Base-by-base conservation (phyloP, 2,888 invertebrate species). In the Brenthis ino region DNA sequence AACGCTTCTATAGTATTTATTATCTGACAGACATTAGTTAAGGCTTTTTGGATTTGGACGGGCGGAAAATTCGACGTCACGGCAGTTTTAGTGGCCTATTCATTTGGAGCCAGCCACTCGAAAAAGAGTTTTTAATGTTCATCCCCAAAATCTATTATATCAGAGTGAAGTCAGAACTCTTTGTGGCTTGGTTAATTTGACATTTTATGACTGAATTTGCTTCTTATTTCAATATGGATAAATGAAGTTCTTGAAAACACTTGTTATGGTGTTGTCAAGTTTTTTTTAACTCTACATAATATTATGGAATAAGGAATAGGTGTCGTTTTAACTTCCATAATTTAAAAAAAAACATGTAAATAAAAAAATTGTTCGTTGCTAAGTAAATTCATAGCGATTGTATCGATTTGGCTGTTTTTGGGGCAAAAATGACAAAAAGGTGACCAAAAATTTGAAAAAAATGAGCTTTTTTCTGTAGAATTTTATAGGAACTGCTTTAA, bases 51-150 rank as follows among this genome's bases (percentile, higher is more conserved):
- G 65, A 73, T 66, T 70, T 68, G 64, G 74, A 74, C 74, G 73
- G 70, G 73, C 72, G 74, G 69, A 71, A 74, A 74, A 74, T 74
- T 73, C 67, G 69, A 73, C 74, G 73, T 74, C 74, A 73, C 68
- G 69, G 67, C 74, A 64, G 64, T 66, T 70, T 66, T 65, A 57
- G 67, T 65, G 65, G 70, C 72, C 70, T 68, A 70, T 72, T 75
- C 74, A 74, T 75, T 72, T 64, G 64, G 68, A 68, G 43, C 67
- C 75, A 74, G 57, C 70, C 71, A 69, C 58, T 68, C 69, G 75
- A 66, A 72, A 74, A 72, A 71, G 68, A 71, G 68, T 71, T 75
- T 75, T 74, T 74, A 74, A 75, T 74, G 71, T 66, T 71, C 72
- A 71, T 70, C 68, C 73, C 61, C 66, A 63, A 69, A 67, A 70